These are phyloP conservation scores for Neoitamus cyanurus DNA, from an alignment of 2,888 invertebrate species.

Conservation along the genomic window DNA sequence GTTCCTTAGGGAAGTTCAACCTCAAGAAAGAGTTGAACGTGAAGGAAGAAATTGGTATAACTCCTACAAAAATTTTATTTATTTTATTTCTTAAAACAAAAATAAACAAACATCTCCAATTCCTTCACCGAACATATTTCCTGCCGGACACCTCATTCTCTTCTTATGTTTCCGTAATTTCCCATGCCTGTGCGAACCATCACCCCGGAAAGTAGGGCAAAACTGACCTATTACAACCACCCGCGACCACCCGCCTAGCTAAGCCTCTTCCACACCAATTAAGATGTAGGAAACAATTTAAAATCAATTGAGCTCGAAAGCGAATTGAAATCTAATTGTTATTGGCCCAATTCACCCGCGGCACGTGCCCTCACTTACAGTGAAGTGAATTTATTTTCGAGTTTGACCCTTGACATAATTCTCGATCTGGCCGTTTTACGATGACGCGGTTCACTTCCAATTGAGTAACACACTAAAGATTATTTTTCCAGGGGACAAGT, in stretches of 20 bases:
- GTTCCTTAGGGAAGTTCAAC: too few relatives aligned
- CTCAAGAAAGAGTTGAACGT: too few relatives aligned
- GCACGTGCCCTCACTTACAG: neutral
- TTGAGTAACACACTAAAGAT: neutral
- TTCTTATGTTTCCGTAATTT: neutral
- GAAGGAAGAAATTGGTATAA: too few relatives aligned
- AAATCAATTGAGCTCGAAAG: slow-evolving; percentile 9
- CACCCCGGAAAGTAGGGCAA: neutral
- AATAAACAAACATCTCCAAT: neutral
- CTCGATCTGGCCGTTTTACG: neutral
- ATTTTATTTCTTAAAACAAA: neutral
- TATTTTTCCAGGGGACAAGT: neutral
- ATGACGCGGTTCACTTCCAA: neutral
- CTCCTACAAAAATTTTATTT: too few relatives aligned
- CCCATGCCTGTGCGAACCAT: neutral
- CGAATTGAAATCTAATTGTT: slow-evolving; percentile 19
- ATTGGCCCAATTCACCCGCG: slow-evolving; percentile 9
- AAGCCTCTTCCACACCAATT: neutral
- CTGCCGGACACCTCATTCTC: neutral
- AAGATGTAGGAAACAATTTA: slow-evolving; percentile 14
- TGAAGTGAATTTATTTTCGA: neutral
- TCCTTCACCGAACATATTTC: neutral
- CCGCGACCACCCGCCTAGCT: neutral
- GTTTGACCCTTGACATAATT: neutral
- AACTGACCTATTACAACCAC: neutral